phyloP scores from a whole-genome alignment of 2,113 vertebrate species.

The Oxyura jamaicensis region DNA sequence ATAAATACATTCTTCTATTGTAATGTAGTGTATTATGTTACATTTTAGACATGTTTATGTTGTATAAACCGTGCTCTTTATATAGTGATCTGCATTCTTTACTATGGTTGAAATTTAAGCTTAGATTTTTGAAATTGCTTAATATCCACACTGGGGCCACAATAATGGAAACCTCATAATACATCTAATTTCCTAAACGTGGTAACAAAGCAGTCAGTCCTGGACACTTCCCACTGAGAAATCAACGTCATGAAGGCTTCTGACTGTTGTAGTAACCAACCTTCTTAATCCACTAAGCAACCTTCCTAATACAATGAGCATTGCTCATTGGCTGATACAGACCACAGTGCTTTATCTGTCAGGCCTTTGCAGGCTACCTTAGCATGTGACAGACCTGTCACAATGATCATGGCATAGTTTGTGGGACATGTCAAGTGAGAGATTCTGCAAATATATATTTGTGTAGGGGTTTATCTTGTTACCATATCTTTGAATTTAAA shows the following conservation, averaged over 20 bases:
- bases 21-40: background rate
- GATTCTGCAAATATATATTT: background rate
- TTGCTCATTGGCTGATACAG: background rate
- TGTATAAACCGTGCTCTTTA: conserved; percentile 3
- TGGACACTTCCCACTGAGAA: background rate
- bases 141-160: background rate
- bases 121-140: background rate
- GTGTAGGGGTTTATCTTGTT: background rate
- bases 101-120: background rate
- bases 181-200: background rate
- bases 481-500: background rate
- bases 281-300: background rate
- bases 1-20: conserved; percentile 21
- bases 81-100: background rate
- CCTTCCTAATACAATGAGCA: background rate
- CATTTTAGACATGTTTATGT: conserved; percentile 11
- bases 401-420: background rate
- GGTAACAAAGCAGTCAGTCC: background rate
- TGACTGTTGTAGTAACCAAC: background rate
- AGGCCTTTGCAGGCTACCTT: rapidly evolving
- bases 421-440: background rate
- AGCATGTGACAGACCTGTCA: background rate
- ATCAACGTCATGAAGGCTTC: background rate
- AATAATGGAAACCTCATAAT: background rate
- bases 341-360: background rate